Percentiles rank a stretch among this genome's conserved stretches.
These are phyloP conservation scores for Steinernema carpocapsae DNA, from an alignment of 2,888 invertebrate species.

Conservation along the genomic window DNA sequence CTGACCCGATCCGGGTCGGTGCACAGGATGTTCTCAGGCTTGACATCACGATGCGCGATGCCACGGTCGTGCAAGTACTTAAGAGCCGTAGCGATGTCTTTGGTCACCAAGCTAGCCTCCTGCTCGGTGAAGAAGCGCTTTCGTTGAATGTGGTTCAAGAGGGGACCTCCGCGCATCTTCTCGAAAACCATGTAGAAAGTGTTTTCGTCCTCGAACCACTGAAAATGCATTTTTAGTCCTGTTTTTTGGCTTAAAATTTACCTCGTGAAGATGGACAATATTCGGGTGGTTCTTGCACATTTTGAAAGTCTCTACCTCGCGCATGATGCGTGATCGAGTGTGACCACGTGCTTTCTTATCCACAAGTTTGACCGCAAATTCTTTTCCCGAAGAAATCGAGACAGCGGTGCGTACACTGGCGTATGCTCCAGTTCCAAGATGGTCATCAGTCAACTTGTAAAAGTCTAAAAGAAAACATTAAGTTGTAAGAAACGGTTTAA, in stretches of 20 bases:
- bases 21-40: constrained; percentile 97
- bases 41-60: constrained; percentile 79
- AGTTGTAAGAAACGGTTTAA: not conserved
- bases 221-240: too few species aligned
- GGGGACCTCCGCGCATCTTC: constrained; percentile 90
- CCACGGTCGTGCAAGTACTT: constrained; percentile 91
- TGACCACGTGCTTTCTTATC: constrained; percentile 77
- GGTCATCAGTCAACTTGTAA: constrained; percentile 91
- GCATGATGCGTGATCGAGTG: constrained; percentile 90
- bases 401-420: constrained; percentile 64
- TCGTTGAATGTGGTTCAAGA: constrained; percentile 77
- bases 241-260: constrained; percentile 68
- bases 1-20: constrained; percentile 83
- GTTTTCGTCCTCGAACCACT: constrained; percentile 71
- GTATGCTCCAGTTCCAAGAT: constrained; percentile 93
- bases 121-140: constrained; percentile 90
- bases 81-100: constrained; percentile 90
- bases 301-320: constrained; percentile 98
- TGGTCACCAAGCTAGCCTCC: constrained; percentile 87
- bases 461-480: constrained; percentile 76
- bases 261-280: constrained; percentile 92
- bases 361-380: constrained; percentile 86
- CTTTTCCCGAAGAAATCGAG: constrained; percentile 78
- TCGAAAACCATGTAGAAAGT: constrained; percentile 94
- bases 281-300: constrained; percentile 96